These are phyloP conservation scores for Mirza zaza DNA, from an alignment of 2,113 vertebrate genomes.

Conservation along the genomic window DNA sequence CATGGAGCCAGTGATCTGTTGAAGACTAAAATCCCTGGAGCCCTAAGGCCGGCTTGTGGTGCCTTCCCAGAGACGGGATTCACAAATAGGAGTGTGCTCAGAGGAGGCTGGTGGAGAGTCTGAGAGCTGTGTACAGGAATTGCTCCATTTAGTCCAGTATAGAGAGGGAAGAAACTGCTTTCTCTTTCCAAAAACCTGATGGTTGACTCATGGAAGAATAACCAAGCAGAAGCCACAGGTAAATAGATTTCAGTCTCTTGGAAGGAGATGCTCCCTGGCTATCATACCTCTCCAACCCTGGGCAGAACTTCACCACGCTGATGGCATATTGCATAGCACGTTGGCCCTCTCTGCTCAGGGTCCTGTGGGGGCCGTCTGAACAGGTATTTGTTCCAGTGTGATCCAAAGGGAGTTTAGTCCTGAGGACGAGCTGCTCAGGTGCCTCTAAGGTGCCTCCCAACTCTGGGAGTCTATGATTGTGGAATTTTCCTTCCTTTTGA, in stretches of 20 bases:
- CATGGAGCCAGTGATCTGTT: background rate
- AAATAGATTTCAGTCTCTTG: background rate
- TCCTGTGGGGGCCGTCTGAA: background rate
- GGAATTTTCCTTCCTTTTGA: background rate
- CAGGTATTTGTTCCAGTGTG: background rate
- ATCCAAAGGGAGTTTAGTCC: background rate
- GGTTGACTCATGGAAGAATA: background rate
- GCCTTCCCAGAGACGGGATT: background rate
- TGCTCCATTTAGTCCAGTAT: background rate
- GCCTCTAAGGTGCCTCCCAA: background rate
- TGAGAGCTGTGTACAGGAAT: background rate
- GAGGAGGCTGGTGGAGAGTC: background rate
- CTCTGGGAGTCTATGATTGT: background rate
- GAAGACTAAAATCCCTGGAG: background rate
- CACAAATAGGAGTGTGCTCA: background rate
- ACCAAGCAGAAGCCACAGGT: background rate
- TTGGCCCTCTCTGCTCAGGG: background rate
- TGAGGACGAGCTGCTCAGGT: background rate
- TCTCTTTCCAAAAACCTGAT: background rate
- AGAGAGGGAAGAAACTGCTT: background rate
- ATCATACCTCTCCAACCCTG: fast-evolving
- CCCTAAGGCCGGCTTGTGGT: background rate
- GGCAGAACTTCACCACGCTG: fast-evolving
- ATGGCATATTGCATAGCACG: fast-evolving
- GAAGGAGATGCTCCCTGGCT: background rate